Percentiles rank a stretch among this genome's conserved stretches.
Conservation (phyloP, 1,140 invertebrate genomes). For the Ridgeia piscesae region DNA sequence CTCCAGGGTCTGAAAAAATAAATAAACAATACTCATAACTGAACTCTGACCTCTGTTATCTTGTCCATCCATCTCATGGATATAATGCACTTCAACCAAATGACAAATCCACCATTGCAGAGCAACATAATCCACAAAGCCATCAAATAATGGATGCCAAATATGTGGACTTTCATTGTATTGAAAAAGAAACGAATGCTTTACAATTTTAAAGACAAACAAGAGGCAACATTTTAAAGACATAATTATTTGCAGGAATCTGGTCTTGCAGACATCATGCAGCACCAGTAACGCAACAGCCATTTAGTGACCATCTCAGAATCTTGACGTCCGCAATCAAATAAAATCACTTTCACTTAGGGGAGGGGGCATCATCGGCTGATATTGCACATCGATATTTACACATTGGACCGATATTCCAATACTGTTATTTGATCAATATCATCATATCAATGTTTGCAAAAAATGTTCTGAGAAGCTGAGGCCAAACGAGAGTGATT, state of each 20-base stretch:
- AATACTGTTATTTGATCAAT: no score
- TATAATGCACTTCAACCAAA: background rate
- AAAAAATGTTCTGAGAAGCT: no score
- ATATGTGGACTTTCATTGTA: background rate
- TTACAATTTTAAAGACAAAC: background rate
- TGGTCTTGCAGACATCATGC: background rate
- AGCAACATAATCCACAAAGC: background rate
- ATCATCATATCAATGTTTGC: no score
- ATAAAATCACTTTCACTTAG: no score
- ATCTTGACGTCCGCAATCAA: no score
- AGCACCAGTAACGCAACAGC: no score
- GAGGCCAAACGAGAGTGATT: no score
- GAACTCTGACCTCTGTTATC: background rate
- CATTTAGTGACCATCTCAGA: no score
- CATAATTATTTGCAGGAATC: background rate
- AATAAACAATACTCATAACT: background rate
- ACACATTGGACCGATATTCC: no score
- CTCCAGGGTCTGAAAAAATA: conserved; percentile 14
- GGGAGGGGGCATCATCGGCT: no score
- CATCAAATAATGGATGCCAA: background rate
- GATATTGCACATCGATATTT: no score
- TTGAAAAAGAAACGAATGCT: background rate
- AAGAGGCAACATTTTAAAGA: background rate
- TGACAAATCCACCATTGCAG: background rate
- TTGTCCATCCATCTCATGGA: background rate